Percentiles rank a stretch among this genome's conserved stretches.
Conservation (phyloP, 2,797 vertebrate genomes). For the Tiaroga cobitis region DNA sequence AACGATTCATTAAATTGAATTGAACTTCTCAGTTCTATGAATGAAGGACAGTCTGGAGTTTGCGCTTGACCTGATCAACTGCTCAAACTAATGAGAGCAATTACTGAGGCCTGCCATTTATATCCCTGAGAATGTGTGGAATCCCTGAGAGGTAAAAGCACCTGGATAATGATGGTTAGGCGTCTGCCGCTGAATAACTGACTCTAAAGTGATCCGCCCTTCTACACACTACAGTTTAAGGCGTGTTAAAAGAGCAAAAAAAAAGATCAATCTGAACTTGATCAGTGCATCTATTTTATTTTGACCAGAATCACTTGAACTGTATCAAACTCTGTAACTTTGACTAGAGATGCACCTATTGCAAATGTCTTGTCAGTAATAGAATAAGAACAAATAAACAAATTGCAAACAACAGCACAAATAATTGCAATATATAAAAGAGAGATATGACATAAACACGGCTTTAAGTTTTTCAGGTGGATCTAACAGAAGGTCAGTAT, state of each 20-base stretch:
- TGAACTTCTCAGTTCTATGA: neutral
- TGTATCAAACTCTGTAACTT: neutral
- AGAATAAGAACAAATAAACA: too few relatives aligned
- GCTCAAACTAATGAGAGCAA: conserved; percentile 69
- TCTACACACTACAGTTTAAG: neutral
- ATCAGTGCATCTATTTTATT: neutral
- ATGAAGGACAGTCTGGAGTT: neutral
- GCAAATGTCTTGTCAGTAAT: too few relatives aligned
- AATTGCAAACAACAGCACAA: too few relatives aligned
- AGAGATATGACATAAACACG: too few relatives aligned
- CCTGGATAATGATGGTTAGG: conserved; percentile 69
- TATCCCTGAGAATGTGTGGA: conserved; percentile 70
- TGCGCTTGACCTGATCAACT: conserved; percentile 1
- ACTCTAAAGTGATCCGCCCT: conserved; percentile 36
- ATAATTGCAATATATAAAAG: too few relatives aligned
- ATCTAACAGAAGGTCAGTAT: too few relatives aligned
- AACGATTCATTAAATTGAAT: neutral
- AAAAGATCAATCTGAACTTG: neutral
- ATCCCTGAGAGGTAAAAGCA: conserved; percentile 71
- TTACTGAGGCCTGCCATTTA: conserved; percentile 61
- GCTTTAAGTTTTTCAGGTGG: too few relatives aligned
- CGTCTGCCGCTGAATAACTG: conserved; percentile 60
- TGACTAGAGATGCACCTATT: neutral
- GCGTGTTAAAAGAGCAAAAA: neutral
- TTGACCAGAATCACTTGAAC: neutral